Evolutionary conservation across 2,888 invertebrate species (phyloP).

Genomic region (Boloria selene): DNA sequence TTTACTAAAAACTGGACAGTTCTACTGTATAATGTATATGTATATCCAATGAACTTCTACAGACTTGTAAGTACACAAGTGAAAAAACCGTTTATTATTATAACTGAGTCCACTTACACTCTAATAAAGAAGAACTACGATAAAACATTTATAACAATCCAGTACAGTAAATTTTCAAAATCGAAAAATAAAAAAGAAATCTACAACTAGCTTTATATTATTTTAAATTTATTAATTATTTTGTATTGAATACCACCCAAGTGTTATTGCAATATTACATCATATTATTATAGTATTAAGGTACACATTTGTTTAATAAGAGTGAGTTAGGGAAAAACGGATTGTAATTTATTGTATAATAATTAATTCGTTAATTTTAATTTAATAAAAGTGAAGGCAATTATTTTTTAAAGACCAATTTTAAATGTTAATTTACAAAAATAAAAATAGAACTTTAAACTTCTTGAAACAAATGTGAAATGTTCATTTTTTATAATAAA

Average conservation of each 20-base stretch:
- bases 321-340: slow-evolving; percentile 29
- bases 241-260: slow-evolving; percentile 29
- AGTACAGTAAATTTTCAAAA: slow-evolving; percentile 24
- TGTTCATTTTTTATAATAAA: no score
- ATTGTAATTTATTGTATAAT: slow-evolving; percentile 8
- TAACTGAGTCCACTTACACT: background rate
- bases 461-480: no score
- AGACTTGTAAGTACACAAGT: no score
- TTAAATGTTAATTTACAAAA: no score
- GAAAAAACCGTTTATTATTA: no score
- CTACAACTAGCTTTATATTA: slow-evolving; percentile 1
- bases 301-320: slow-evolving; percentile 27
- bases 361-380: background rate
- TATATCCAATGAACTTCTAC: no score
- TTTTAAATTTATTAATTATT: background rate
- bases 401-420: no score
- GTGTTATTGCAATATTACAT: slow-evolving; percentile 32
- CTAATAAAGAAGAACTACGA: background rate
- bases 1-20: no score
- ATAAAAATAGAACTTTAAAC: no score
- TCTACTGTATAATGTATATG: no score
- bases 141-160: slow-evolving; percentile 5
- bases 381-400: background rate
- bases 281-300: slow-evolving; percentile 33
- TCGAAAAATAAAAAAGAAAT: slow-evolving; percentile 18